phyloP scores from a whole-genome alignment of 2,888 invertebrate genomes.

The Eurytoma adleriae region DNA sequence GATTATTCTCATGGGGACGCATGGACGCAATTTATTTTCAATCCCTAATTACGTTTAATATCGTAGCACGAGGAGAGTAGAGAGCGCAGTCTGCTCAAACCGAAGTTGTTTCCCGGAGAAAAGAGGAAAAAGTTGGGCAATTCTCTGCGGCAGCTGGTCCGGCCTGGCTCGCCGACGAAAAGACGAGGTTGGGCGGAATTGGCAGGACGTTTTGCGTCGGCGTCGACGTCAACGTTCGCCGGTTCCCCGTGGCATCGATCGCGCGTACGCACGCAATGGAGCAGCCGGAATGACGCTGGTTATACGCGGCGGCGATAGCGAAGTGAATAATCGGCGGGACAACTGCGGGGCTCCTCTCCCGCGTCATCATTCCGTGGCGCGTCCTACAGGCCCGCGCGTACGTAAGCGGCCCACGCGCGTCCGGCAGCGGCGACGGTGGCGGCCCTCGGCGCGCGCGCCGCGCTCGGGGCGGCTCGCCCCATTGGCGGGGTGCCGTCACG shows the following conservation, averaged over 20 bases:
- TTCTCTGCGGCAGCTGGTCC: too few relatives aligned
- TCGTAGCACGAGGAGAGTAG: too few relatives aligned
- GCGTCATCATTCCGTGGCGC: conserved; percentile 12
- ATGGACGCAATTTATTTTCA: too few relatives aligned
- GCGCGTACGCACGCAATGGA: background rate
- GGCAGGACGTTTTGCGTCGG: background rate
- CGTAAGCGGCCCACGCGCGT: background rate
- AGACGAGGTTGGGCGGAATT: too few relatives aligned
- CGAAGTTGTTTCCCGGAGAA: too few relatives aligned
- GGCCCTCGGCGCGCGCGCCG: background rate
- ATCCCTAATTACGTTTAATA: too few relatives aligned
- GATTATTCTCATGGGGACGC: too few relatives aligned
- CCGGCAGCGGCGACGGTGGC: background rate
- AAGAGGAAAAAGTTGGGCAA: too few relatives aligned
- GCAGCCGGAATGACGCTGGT: conserved; percentile 17
- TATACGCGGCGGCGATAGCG: background rate
- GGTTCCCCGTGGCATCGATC: conserved; percentile 26
- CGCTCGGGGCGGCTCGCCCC: conserved; percentile 16
- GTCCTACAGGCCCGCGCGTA: conserved; percentile 1
- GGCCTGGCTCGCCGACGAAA: too few relatives aligned
- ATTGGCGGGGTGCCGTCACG: conserved; percentile 66
- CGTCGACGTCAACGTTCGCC: conserved; percentile 33
- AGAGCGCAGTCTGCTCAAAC: too few relatives aligned
- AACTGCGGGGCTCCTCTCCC: conserved; percentile 2
- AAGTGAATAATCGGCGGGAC: conserved; percentile 36